Evolutionary conservation across 1,140 invertebrate species (phyloP).

Genomic region (Dryas iulia): DNA sequence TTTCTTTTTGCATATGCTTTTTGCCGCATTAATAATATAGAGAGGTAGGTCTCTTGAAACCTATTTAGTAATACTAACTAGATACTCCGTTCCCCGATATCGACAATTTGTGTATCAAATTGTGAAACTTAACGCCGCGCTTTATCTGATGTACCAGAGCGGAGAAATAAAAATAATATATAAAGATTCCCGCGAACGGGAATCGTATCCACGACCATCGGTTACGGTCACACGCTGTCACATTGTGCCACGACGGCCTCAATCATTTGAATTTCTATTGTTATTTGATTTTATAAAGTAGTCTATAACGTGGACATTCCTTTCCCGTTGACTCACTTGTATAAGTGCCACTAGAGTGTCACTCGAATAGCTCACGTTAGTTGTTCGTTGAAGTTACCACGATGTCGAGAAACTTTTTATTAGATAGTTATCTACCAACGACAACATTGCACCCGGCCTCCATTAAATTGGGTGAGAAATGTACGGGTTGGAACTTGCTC

Average conservation of each 20-base stretch:
- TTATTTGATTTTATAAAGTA: slow-evolving; percentile 46
- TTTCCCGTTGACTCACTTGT: slow-evolving; percentile 40
- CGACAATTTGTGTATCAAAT: no score
- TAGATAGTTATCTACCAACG: slow-evolving; percentile 37
- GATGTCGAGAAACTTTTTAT: slow-evolving; percentile 52
- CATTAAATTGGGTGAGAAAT: slow-evolving; percentile 59
- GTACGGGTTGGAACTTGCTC: slow-evolving; percentile 43
- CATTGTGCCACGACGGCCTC: neutral
- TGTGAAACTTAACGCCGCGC: no score
- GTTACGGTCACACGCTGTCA: no score
- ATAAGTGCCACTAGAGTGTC: slow-evolving; percentile 22
- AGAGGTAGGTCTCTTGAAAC: no score
- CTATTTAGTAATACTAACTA: no score
- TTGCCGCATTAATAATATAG: no score
- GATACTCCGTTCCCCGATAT: no score
- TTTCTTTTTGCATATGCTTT: no score
- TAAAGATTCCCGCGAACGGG: no score
- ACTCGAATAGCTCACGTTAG: slow-evolving; percentile 38
- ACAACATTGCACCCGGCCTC: slow-evolving; percentile 36
- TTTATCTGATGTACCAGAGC: no score
- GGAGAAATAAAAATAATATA: no score
- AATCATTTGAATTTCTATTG: neutral
- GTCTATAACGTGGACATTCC: slow-evolving; percentile 16
- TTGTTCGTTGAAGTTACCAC: slow-evolving; percentile 19
- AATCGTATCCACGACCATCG: no score